Percentiles rank a stretch among this genome's conserved stretches.
These are phyloP conservation scores for Venustoraphidia nigricollis DNA, from an alignment of 2,888 invertebrate species.

Conservation along the genomic window DNA sequence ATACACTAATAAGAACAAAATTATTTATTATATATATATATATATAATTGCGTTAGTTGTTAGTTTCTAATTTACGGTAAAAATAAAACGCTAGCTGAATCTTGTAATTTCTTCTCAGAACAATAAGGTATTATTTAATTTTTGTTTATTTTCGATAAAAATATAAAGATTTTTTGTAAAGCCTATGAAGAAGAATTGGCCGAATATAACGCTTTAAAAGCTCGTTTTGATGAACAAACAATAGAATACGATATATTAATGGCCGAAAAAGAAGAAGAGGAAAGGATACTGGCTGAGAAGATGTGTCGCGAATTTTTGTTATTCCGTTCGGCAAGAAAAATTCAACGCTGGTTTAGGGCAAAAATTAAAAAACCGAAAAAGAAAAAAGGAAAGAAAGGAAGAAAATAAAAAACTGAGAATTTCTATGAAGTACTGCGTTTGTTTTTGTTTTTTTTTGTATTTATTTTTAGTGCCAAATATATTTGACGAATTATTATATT, in stretches of 20 bases:
- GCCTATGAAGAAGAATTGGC: slow-evolving; percentile 33
- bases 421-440: not conserved
- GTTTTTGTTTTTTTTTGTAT: not conserved
- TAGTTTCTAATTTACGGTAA: no score
- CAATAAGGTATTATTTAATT: not conserved
- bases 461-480: no score
- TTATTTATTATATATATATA: not conserved
- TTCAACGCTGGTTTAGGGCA: slow-evolving; percentile 24
- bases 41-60: no score
- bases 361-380: slow-evolving; percentile 14
- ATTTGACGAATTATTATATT: no score
- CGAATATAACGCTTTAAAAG: slow-evolving; percentile 30
- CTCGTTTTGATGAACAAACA: slow-evolving; percentile 35
- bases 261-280: slow-evolving; percentile 39
- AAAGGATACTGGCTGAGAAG: slow-evolving; percentile 34
- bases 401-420: slow-evolving; percentile 1
- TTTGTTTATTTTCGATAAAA: not conserved
- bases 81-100: not conserved
- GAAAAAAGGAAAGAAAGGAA: slow-evolving; percentile 14
- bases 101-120: not conserved
- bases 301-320: slow-evolving; percentile 24
- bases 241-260: slow-evolving; percentile 35
- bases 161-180: not conserved
- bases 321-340: slow-evolving; percentile 21
- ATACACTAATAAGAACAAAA: not conserved